Percentiles rank a stretch among this genome's conserved stretches.
phyloP scores from a whole-genome alignment of 2,797 vertebrate species.

The Falco cherrug region DNA sequence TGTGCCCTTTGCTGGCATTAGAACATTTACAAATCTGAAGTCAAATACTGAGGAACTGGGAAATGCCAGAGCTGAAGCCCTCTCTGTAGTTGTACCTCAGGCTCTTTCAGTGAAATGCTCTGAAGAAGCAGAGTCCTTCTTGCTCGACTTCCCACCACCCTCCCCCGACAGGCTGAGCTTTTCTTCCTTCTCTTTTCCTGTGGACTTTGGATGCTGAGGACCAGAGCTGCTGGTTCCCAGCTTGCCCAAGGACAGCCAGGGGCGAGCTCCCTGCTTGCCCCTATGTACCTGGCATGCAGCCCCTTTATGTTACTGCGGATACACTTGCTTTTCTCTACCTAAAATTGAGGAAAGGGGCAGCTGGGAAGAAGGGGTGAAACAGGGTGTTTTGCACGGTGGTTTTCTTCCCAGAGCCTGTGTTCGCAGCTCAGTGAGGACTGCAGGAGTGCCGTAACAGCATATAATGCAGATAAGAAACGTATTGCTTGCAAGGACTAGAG shows the following conservation, averaged over 20 bases:
- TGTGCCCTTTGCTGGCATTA: not conserved
- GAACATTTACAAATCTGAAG: not conserved
- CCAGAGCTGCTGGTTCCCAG: slow-evolving; percentile 78
- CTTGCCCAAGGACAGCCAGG: slow-evolving; percentile 72
- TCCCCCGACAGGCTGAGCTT: not conserved
- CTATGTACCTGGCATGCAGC: slow-evolving; percentile 66
- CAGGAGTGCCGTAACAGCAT: accelerated
- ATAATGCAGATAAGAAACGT: not conserved
- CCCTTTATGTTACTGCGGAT: slow-evolving; percentile 75
- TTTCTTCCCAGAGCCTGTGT: not conserved
- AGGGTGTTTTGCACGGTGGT: not conserved
- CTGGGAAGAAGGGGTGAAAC: not conserved
- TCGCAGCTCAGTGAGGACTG: not conserved
- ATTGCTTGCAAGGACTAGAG: not conserved
- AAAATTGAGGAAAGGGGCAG: slow-evolving; percentile 71
- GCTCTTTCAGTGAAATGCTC: not conserved
- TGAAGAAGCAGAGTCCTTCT: not conserved
- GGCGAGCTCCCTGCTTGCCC: slow-evolving; percentile 76
- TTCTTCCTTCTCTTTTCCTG: not conserved
- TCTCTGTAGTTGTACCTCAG: not conserved
- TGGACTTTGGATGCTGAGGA: slow-evolving; percentile 85
- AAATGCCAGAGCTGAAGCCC: not conserved
- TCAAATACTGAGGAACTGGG: not conserved
- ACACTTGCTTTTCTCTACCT: slow-evolving; percentile 73
- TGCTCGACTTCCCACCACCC: not conserved